These are phyloP conservation scores for Drosophila parvula DNA, from an alignment of 1,140 invertebrate genomes.

Conservation along the genomic window DNA sequence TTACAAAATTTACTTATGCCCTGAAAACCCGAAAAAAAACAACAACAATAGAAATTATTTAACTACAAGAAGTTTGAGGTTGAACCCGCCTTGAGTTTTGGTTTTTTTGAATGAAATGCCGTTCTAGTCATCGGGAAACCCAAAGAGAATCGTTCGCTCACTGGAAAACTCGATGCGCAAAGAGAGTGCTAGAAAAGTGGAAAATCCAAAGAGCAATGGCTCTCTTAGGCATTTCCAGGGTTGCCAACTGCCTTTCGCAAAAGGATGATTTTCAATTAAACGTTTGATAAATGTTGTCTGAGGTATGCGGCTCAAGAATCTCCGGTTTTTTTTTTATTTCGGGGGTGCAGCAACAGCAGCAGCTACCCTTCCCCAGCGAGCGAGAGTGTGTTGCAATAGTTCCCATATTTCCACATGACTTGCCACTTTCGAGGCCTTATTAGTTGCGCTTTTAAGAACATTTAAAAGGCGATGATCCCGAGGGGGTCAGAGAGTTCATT, in stretches of 20 bases:
- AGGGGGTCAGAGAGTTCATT: constrained; percentile 38
- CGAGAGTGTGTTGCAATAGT: constrained; percentile 29
- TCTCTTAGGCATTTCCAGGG: constrained; percentile 33
- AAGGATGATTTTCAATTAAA: constrained; percentile 33
- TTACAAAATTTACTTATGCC: constrained; percentile 42
- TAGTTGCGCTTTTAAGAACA: constrained; percentile 71
- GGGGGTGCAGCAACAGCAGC: constrained; percentile 6
- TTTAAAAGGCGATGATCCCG: constrained; percentile 23
- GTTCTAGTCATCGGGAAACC: not conserved
- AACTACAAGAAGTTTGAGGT: constrained; percentile 36
- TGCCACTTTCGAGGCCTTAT: constrained; percentile 61
- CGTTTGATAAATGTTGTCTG: constrained; percentile 34
- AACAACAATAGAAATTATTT: constrained; percentile 45
- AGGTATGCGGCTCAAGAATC: constrained; percentile 26
- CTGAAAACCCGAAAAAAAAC: constrained; percentile 22
- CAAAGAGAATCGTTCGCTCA: constrained; percentile 29
- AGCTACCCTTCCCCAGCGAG: constrained; percentile 1
- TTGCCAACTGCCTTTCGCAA: constrained; percentile 14
- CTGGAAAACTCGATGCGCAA: constrained; percentile 65
- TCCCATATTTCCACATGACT: constrained; percentile 56
- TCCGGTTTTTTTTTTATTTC: not conserved
- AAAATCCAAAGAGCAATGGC: constrained; percentile 19
- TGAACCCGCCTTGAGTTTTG: constrained; percentile 28
- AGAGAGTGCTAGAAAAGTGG: constrained; percentile 31
- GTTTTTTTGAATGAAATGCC: constrained; percentile 49